Evolutionary conservation across 2,113 vertebrate species (phyloP), one percentile per base, ranked within the genome.

Genomic region (Dicrurus megarhynchus): DNA sequence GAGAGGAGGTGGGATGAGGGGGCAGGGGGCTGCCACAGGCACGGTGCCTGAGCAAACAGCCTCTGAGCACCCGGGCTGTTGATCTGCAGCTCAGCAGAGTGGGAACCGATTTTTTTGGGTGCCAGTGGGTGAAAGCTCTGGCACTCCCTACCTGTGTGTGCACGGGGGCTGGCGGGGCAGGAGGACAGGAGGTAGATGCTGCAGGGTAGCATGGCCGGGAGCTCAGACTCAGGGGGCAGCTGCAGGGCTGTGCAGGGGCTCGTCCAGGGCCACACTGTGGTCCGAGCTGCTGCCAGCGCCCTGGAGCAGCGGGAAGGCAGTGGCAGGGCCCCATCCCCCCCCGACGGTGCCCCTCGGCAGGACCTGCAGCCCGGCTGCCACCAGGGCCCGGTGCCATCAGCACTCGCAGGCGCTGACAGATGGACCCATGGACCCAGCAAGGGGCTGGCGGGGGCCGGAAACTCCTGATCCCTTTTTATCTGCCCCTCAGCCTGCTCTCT

Each of bases 391-490:
- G 24, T 89, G 84, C 91, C 94, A 78, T 96, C 93, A 89, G 89
- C 95, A 87, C 94, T 89, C 0, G 1, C 49, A 85, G 91, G 96
- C 2, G 97, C 81, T 96, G 97, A 97, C 95, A 97, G 96, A 96
- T 1, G 12, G 59, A 85, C 71, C 49, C 9, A 86, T 1, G 9
- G 50, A 92, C 42, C 26, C 7, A 1, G 57, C n/a, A 6, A 80
- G 64, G 85, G 71, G 52, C 84, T 87, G 87, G 61, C 2, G 1
- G 79, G 76, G 61, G 82, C 94, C 86, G 89, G 95, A 95, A 96
- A 82, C 90, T 89, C 73, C 85, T 65, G 87, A 89, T 96, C 92
- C 49, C 63, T 94, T 35, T 80, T 95, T 97, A 96, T 97, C 96
- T 89, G 83, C 21, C 35, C 77, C 64, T 89, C 41, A 7, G 74